Evolutionary conservation across 1,140 invertebrate species (phyloP).

Genomic region (Temnothorax longispinosus): DNA sequence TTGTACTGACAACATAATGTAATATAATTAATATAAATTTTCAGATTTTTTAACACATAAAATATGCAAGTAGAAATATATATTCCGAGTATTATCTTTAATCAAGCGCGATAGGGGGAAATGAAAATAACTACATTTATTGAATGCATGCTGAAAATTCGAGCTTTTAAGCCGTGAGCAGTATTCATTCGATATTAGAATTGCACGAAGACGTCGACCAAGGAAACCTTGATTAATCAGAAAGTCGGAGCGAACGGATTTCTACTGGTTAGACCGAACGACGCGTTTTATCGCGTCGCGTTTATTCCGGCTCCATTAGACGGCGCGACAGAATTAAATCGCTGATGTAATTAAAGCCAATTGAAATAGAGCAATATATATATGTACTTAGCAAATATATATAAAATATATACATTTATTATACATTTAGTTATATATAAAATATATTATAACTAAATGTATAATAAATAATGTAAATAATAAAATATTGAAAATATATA

Average conservation of each 20-base stretch:
- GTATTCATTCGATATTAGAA: slow-evolving; percentile 14
- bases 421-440: not conserved
- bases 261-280: slow-evolving; percentile 37
- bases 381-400: not conserved
- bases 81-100: not conserved
- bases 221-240: slow-evolving; percentile 41
- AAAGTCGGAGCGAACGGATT: slow-evolving; percentile 31
- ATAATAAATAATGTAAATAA: not conserved
- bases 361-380: slow-evolving; percentile 26
- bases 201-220: slow-evolving; percentile 6
- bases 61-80: slow-evolving; percentile 3
- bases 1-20: not conserved
- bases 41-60: not conserved
- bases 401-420: not conserved
- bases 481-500: not conserved
- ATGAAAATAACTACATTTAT: not conserved
- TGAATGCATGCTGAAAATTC: slow-evolving; percentile 12
- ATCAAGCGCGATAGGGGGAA: not conserved
- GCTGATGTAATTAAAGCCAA: slow-evolving; percentile 50
- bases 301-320: slow-evolving; percentile 38
- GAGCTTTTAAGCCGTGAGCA: not conserved
- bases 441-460: not conserved
- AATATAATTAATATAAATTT: not conserved
- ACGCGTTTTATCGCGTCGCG: slow-evolving; percentile 15
- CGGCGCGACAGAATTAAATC: slow-evolving; percentile 62